These are phyloP conservation scores for Neolamprologus tretocephalus DNA, from an alignment of 2,113 vertebrate genomes.

Conservation along the genomic window DNA sequence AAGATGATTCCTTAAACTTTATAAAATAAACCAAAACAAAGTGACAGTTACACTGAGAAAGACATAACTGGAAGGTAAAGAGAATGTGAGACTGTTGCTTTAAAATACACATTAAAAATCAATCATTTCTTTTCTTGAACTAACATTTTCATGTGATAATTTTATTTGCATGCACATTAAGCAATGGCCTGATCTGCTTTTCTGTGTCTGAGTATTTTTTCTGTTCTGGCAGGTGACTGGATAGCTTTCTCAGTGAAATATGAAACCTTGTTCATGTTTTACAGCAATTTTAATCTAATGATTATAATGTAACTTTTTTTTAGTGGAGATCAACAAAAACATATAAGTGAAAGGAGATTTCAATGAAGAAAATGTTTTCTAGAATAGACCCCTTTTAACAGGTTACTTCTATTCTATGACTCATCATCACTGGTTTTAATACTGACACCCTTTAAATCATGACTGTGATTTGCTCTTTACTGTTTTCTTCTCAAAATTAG, in stretches of 20 bases:
- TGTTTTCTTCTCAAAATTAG: neutral
- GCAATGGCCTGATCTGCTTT: neutral
- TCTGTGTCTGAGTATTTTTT: neutral
- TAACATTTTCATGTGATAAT: neutral
- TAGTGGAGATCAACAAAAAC: neutral
- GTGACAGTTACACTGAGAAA: rapidly evolving
- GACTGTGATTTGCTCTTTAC: neutral
- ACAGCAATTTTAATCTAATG: neutral
- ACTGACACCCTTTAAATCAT: neutral
- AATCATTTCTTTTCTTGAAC: neutral
- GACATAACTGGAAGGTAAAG: neutral
- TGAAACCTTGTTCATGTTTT: neutral
- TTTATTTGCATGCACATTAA: neutral
- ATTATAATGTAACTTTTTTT: neutral
- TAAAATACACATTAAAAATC: neutral
- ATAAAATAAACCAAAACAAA: neutral
- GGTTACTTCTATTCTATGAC: neutral
- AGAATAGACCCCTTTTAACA: neutral
- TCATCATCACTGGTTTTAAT: neutral
- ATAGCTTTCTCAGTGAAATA: neutral
- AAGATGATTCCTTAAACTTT: neutral
- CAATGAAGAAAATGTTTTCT: neutral
- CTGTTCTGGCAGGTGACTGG: neutral
- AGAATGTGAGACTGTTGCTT: neutral
- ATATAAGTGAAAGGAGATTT: neutral